Conservation (phyloP, 2,797 vertebrate genomes). For the Chelonia mydas region DNA sequence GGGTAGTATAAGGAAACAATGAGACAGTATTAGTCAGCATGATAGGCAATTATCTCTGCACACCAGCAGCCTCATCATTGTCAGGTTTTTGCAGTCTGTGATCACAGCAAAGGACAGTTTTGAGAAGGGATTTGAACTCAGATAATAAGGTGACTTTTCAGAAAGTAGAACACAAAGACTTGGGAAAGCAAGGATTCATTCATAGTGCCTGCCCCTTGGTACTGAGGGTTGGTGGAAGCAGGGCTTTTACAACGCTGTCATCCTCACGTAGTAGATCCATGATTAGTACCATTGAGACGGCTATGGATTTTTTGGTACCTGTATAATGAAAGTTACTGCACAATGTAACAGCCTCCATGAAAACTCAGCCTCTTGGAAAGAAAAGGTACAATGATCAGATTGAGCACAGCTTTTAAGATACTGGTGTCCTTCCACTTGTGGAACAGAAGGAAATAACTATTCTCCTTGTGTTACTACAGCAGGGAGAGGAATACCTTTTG, state of each 20-base stretch:
- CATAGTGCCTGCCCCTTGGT: background rate
- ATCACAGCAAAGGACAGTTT: background rate
- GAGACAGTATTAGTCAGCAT: background rate
- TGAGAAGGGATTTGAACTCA: background rate
- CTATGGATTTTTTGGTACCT: background rate
- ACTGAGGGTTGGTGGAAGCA: accelerated
- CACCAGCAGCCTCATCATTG: background rate
- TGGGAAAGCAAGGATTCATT: background rate
- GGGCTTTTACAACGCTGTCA: background rate
- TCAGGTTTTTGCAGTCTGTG: background rate
- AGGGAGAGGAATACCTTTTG: background rate
- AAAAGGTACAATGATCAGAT: background rate
- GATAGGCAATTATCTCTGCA: background rate
- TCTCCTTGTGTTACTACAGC: background rate
- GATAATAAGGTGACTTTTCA: background rate
- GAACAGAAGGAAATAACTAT: slow-evolving; percentile 7
- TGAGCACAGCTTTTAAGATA: background rate
- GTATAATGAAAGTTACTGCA: background rate
- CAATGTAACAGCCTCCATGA: background rate
- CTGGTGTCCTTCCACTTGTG: background rate
- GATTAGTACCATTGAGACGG: background rate
- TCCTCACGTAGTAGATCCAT: background rate
- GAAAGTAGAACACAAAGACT: slow-evolving; percentile 12
- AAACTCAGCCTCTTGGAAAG: background rate
- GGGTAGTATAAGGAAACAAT: background rate